These are phyloP conservation scores for Drosophila colorata DNA, from an alignment of 2,888 invertebrate genomes.

Conservation along the genomic window DNA sequence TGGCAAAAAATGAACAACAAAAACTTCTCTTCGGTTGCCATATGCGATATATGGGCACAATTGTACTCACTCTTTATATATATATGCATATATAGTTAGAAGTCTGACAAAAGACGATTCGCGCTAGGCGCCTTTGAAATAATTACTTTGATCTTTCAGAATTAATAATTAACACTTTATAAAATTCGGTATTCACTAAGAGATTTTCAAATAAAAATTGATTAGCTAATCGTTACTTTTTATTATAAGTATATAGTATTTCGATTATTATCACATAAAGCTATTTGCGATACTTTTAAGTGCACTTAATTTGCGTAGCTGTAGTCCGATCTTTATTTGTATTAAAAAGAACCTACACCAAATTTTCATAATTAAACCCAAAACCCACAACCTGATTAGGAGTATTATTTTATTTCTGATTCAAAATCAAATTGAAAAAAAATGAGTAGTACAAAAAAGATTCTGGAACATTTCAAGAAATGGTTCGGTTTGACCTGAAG, in stretches of 20 bases:
- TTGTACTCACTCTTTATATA: neutral
- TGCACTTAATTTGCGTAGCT: too few relatives aligned
- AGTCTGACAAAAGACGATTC: neutral
- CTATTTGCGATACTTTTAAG: too few relatives aligned
- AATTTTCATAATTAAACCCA: too few relatives aligned
- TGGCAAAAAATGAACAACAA: conserved; percentile 33
- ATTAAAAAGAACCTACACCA: too few relatives aligned
- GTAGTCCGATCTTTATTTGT: too few relatives aligned
- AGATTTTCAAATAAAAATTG: neutral
- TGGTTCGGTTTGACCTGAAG: too few relatives aligned
- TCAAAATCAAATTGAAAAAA: too few relatives aligned
- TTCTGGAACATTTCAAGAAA: too few relatives aligned
- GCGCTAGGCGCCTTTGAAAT: neutral
- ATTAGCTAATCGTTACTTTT: neutral
- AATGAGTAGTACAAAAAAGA: too few relatives aligned
- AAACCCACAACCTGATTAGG: too few relatives aligned
- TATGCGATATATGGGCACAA: conserved; percentile 26
- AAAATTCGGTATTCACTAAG: neutral
- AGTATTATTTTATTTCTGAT: too few relatives aligned
- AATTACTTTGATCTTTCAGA: conserved; percentile 7
- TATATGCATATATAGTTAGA: neutral
- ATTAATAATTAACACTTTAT: neutral
- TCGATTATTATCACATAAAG: neutral
- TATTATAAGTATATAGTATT: too few relatives aligned
- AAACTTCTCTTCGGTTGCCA: conserved; percentile 44